Evolutionary conservation across 2,888 invertebrate species (phyloP).

Genomic region (Desoria tigrina): DNA sequence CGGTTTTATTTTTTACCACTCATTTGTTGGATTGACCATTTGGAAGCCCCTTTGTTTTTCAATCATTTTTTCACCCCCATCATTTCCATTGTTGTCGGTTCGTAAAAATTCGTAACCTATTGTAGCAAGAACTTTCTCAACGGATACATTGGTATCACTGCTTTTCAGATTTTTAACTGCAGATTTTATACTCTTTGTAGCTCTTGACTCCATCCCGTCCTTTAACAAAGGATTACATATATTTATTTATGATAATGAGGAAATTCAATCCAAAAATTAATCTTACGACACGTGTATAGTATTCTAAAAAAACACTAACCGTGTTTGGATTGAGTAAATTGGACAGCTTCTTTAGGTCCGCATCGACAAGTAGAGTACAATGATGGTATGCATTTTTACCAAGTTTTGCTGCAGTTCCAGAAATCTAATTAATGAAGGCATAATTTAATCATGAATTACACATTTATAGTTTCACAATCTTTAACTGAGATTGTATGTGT

Average conservation of each 20-base stretch:
- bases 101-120: constrained; percentile 82
- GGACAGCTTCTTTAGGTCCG: constrained; percentile 74
- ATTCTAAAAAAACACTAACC: constrained; percentile 64
- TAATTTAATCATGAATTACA: no score
- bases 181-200: constrained; percentile 80
- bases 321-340: constrained; percentile 72
- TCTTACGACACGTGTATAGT: no score
- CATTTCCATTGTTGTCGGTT: constrained; percentile 72
- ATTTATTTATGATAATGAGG: no score
- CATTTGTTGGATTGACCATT: constrained; percentile 79
- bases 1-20: constrained; percentile 80
- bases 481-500: no score
- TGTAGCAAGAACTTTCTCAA: constrained; percentile 72
- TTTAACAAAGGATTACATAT: no score
- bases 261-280: constrained; percentile 14
- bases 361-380: constrained; percentile 88
- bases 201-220: constrained; percentile 79
- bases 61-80: constrained; percentile 60
- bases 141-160: constrained; percentile 69
- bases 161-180: constrained; percentile 81
- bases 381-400: constrained; percentile 95
- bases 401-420: constrained; percentile 92
- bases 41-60: constrained; percentile 81
- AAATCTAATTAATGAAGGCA: constrained; percentile 68
- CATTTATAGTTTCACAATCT: no score